Percentiles rank a stretch among this genome's conserved stretches.
phyloP scores from a whole-genome alignment of 2,113 vertebrate genomes.

The Peromyscus maniculatus region DNA sequence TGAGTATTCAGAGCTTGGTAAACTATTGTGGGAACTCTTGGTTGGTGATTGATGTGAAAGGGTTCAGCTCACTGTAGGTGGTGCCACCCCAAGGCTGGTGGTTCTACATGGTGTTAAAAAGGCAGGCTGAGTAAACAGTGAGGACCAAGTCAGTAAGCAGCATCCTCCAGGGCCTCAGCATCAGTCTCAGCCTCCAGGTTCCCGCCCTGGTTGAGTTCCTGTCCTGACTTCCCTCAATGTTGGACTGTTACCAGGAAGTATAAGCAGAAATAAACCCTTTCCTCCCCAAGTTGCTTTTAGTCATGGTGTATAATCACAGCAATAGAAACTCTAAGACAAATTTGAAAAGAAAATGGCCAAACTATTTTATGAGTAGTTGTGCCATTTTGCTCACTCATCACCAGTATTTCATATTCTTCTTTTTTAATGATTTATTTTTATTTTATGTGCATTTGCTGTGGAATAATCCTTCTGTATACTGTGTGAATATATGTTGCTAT shows the following conservation, averaged over 20 bases:
- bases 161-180: not conserved
- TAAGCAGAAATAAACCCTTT: not conserved
- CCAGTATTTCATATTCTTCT: not conserved
- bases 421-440: not conserved
- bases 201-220: not conserved
- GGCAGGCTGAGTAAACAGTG: not conserved
- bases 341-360: not conserved
- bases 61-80: not conserved
- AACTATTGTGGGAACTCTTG: not conserved
- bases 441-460: not conserved
- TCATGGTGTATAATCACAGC: not conserved
- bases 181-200: not conserved
- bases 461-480: too few species aligned
- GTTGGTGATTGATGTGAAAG: not conserved
- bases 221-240: not conserved
- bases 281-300: not conserved
- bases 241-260: not conserved
- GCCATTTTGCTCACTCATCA: not conserved
- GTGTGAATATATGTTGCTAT: too few species aligned
- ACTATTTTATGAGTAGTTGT: not conserved
- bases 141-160: not conserved
- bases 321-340: not conserved
- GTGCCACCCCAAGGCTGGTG: not conserved
- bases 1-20: not conserved
- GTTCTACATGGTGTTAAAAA: not conserved